These are phyloP conservation scores for Anagyrus pseudococci DNA, from an alignment of 2,888 invertebrate genomes.

Conservation along the genomic window DNA sequence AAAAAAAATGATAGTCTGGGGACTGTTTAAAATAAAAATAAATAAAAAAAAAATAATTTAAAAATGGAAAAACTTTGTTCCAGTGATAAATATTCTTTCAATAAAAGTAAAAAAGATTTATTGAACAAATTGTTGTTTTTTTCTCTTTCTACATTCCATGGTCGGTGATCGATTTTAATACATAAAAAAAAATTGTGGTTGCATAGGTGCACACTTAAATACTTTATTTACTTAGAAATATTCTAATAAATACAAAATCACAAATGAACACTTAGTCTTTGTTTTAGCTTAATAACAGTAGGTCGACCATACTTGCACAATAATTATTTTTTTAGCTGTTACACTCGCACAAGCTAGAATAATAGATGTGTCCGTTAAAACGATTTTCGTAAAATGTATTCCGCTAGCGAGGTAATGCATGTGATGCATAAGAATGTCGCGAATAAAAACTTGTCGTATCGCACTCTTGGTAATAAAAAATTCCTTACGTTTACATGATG, in stretches of 20 bases:
- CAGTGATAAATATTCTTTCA: conserved; percentile 31
- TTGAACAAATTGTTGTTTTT: conserved; percentile 35
- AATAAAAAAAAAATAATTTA: conserved; percentile 21
- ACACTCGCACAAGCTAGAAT: conserved; percentile 56
- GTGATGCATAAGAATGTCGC: conserved; percentile 18
- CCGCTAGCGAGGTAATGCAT: conserved; percentile 13
- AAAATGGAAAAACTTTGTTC: conserved; percentile 16
- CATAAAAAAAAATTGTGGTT: conserved; percentile 32
- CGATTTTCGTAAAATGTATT: conserved; percentile 19
- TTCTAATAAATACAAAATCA: conserved; percentile 62
- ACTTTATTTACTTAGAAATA: conserved; percentile 59
- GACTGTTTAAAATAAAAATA: conserved; percentile 26
- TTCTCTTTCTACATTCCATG: conserved; percentile 36
- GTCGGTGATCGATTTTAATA: conserved; percentile 23
- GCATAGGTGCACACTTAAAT: conserved; percentile 58
- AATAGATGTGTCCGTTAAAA: conserved; percentile 34
- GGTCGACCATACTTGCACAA: conserved; percentile 53
- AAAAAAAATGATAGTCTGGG: conserved; percentile 31
- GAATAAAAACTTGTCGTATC: conserved; percentile 22
- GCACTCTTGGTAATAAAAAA: conserved; percentile 6
- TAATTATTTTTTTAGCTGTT: conserved; percentile 55
- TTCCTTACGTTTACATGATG: conserved; percentile 20
- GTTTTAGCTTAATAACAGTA: conserved; percentile 56
- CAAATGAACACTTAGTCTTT: conserved; percentile 62
- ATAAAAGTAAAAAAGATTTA: conserved; percentile 39